Conservation (phyloP, 2,797 vertebrate genomes). For the Sebastolobus alascanus region DNA sequence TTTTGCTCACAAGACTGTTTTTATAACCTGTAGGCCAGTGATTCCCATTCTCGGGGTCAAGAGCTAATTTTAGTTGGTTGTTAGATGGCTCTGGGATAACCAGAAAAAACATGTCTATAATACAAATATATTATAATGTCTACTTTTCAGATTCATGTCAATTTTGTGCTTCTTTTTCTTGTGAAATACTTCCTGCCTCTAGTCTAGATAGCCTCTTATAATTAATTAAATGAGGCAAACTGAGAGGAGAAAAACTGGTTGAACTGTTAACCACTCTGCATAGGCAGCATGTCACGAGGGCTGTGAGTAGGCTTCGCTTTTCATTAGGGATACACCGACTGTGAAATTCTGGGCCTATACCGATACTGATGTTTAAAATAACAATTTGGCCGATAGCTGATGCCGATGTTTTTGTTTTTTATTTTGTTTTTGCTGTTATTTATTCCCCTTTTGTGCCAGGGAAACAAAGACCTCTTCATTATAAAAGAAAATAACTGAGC, state of each 20-base stretch:
- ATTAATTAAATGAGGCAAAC: not conserved
- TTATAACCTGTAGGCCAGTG: constrained; percentile 4
- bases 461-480: no score
- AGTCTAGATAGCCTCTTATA: not conserved
- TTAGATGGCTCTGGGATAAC: not conserved
- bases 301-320: not conserved
- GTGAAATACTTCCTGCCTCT: not conserved
- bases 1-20: not conserved
- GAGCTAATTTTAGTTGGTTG: not conserved
- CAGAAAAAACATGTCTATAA: not conserved
- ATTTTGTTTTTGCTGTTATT: no score
- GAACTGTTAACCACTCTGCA: not conserved
- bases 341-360: no score
- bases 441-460: no score
- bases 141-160: not conserved
- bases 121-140: not conserved
- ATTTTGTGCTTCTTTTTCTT: not conserved
- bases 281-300: not conserved
- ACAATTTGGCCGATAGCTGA: no score
- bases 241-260: not conserved
- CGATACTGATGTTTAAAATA: no score
- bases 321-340: not conserved
- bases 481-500: no score
- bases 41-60: not conserved
- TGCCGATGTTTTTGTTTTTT: no score